Conservation (phyloP, 2,888 invertebrate species). For the Tinea pellionella region DNA sequence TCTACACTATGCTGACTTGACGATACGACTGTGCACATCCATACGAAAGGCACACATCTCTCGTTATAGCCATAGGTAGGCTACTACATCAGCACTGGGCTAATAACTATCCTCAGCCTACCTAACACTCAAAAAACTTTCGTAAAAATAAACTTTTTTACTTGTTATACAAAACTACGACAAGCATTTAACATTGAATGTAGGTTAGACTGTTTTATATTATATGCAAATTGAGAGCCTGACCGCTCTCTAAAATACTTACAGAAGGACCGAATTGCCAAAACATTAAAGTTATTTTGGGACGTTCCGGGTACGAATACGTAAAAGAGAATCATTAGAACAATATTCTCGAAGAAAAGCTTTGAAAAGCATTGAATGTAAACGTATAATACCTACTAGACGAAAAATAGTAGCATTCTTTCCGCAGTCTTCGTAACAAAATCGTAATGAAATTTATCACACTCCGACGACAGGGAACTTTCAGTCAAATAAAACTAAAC, state of each 20-base stretch:
- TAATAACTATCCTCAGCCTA: no score
- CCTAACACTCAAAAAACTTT: no score
- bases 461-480: constrained; percentile 25
- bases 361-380: neutral
- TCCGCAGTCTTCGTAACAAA: constrained; percentile 30
- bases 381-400: neutral
- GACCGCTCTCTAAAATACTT: neutral
- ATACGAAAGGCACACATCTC: no score
- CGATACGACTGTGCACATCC: no score
- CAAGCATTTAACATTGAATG: no score
- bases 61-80: no score
- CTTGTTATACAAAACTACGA: no score
- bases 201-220: neutral
- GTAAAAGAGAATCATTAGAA: neutral
- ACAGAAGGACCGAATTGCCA: neutral
- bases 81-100: no score
- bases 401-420: neutral
- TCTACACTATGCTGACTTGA: no score
- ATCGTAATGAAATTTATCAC: constrained; percentile 55
- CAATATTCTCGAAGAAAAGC: neutral
- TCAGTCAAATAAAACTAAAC: constrained; percentile 15
- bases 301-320: neutral
- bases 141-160: no score
- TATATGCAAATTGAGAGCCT: neutral
- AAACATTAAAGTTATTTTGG: neutral